phyloP scores from a whole-genome alignment of 2,888 invertebrate species.

The Incurvaria masculella region DNA sequence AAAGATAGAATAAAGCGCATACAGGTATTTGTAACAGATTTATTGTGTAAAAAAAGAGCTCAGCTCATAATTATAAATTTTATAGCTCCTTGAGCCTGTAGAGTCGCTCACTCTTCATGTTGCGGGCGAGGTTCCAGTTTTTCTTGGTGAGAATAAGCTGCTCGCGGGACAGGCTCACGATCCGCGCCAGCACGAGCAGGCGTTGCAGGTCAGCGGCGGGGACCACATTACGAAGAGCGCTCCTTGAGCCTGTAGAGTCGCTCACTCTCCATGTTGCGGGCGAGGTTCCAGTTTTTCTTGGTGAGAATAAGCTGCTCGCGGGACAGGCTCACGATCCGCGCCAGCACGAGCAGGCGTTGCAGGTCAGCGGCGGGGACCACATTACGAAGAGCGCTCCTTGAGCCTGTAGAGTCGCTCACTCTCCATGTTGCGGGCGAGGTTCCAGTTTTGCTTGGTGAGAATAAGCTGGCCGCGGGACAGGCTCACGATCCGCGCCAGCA shows the following conservation, averaged over 20 bases:
- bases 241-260: slow-evolving; percentile 52
- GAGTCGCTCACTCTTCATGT: slow-evolving; percentile 63
- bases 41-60: too few species aligned
- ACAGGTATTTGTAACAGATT: too few species aligned
- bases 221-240: too few species aligned
- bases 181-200: slow-evolving; percentile 70
- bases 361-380: slow-evolving; percentile 72
- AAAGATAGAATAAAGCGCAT: too few species aligned
- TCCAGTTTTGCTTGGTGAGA: slow-evolving; percentile 64
- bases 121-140: slow-evolving; percentile 67
- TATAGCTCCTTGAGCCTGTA: slow-evolving; percentile 47
- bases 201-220: slow-evolving; percentile 76
- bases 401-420: slow-evolving; percentile 54
- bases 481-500: slow-evolving; percentile 70
- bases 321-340: slow-evolving; percentile 68
- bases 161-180: slow-evolving; percentile 68
- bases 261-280: slow-evolving; percentile 64
- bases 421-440: slow-evolving; percentile 65
- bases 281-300: slow-evolving; percentile 65
- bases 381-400: too few species aligned
- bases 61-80: too few species aligned
- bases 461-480: slow-evolving; percentile 61
- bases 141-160: slow-evolving; percentile 49
- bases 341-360: slow-evolving; percentile 71
- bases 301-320: slow-evolving; percentile 55